phyloP scores from a whole-genome alignment of 1,140 invertebrate genomes.

The Panagrolaimus sp. region DNA sequence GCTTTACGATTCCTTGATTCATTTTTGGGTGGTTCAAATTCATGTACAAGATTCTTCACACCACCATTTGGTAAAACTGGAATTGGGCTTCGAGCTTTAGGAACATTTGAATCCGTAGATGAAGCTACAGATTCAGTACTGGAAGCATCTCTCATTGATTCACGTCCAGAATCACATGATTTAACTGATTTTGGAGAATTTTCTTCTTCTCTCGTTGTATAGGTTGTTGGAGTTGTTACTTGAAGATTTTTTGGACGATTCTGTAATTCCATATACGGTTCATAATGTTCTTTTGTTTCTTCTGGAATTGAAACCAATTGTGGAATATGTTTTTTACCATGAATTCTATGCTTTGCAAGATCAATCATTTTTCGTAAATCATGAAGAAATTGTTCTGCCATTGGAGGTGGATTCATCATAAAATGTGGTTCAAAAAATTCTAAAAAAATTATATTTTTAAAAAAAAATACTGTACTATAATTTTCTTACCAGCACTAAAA shows the following conservation, averaged over 20 bases:
- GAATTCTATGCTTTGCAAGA: slow-evolving; percentile 38
- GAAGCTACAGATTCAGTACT: slow-evolving; percentile 18
- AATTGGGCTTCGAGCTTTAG: neutral
- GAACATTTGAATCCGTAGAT: neutral
- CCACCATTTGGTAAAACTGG: neutral
- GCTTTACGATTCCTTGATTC: neutral
- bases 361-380: slow-evolving; percentile 50
- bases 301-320: slow-evolving; percentile 25
- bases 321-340: slow-evolving; percentile 28
- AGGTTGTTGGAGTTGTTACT: neutral
- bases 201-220: slow-evolving; percentile 9
- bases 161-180: slow-evolving; percentile 31
- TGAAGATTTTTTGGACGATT: neutral
- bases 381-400: slow-evolving; percentile 48
- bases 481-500: neutral
- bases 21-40: neutral
- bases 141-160: slow-evolving; percentile 21
- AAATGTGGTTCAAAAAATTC: slow-evolving; percentile 47
- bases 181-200: slow-evolving; percentile 38
- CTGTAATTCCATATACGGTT: slow-evolving; percentile 23
- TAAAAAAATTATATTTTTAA: slow-evolving; percentile 28
- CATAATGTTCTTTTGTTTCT: slow-evolving; percentile 23
- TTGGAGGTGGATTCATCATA: slow-evolving; percentile 41
- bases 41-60: slow-evolving; percentile 11
- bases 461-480: neutral